Evolutionary conservation across 2,888 invertebrate genomes (phyloP).

Genomic region (Rhagium mordax): DNA sequence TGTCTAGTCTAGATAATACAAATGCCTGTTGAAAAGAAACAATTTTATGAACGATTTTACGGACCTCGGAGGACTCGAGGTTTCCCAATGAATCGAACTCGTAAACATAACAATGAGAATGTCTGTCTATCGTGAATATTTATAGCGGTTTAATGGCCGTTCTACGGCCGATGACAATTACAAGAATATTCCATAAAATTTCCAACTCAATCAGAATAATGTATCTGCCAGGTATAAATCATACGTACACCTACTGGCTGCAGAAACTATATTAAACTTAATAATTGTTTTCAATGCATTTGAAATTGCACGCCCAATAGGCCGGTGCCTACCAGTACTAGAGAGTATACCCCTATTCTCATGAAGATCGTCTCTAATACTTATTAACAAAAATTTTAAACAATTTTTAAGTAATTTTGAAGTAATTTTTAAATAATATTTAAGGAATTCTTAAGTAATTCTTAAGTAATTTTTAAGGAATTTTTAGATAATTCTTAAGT

Average conservation of each 20-base stretch:
- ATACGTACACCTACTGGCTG: constrained; percentile 52
- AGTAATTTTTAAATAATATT: too few relatives aligned
- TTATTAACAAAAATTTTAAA: too few relatives aligned
- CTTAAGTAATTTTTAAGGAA: too few relatives aligned
- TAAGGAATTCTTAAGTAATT: too few relatives aligned
- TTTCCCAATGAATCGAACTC: not conserved
- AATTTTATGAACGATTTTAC: not conserved
- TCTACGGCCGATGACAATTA: constrained; percentile 57
- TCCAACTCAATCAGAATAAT: constrained; percentile 50
- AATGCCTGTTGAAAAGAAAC: not conserved
- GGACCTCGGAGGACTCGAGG: not conserved
- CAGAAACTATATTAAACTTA: constrained; percentile 44
- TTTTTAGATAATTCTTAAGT: too few relatives aligned
- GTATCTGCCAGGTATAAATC: constrained; percentile 54
- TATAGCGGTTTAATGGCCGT: constrained; percentile 46
- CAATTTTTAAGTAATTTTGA: too few relatives aligned
- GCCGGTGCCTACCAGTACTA: not conserved
- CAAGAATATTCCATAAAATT: constrained; percentile 56
- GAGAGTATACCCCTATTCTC: not conserved
- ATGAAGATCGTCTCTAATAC: too few relatives aligned
- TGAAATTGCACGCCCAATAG: not conserved
- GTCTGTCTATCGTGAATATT: constrained; percentile 39
- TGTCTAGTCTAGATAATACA: not conserved
- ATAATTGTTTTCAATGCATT: constrained; percentile 52
- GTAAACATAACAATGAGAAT: constrained; percentile 19